Evolutionary conservation across 2,888 invertebrate genomes (phyloP), one percentile per base, ranked within the genome.

Genomic region (Dicycla oo): DNA sequence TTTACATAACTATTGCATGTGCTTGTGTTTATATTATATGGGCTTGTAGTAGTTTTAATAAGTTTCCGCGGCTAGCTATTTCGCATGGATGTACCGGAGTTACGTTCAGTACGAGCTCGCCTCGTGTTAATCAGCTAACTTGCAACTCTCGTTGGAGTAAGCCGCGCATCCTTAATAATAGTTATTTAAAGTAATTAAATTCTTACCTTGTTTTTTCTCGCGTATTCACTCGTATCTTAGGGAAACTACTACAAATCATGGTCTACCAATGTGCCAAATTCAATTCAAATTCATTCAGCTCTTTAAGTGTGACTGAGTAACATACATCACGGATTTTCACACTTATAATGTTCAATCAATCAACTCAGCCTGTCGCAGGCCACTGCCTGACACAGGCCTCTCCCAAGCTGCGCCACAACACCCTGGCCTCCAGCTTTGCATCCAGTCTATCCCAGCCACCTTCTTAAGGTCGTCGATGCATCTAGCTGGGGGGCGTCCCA

Each of bases 81-180:
- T 74, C 38, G 73, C 56, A 68, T 74, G 65, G 57, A 69, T 71
- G 71, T 74, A 53, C 57, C 58, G 13, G 62, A 53, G 53, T 73
- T 71, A 80, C 53, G 64, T 69, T 63, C 75, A n/a, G 67, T 45
- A 57, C 56, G 34, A 72, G 71, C 62, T 66, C 53, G 65, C 45
- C 57, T 69, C 53, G 66, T 75, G 78, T 71, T 82, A 81, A 78
- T 83, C 72, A 83, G 77, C 34, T 66, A 70, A 80, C 67, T 82
- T 74, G 69, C 74, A 68, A 68, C 62, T 58, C 63, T 61, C 18
- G 45, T 60, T 54, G 34, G n/a, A 75, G 54, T 74, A 69, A 73
- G 63, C 60, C 58, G 66, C 45, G n/a, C 49, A 60, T 57, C 58
- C 49, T 49, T 69, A 63, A 66, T 60, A 69, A 61, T 51, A n/a